phyloP scores from a whole-genome alignment of 2,113 vertebrate genomes.

The Bos taurus region DNA sequence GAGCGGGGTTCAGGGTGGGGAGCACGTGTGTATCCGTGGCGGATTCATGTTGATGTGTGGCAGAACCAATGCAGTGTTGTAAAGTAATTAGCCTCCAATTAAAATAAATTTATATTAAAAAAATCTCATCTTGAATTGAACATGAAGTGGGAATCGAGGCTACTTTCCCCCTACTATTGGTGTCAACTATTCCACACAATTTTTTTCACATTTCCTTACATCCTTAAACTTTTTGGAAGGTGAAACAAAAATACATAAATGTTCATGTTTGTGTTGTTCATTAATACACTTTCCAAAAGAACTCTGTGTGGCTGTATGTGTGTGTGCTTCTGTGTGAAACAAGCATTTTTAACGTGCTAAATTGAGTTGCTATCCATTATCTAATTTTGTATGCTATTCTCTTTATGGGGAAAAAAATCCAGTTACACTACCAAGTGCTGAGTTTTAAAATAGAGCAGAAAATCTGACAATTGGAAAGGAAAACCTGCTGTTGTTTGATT shows the following conservation, averaged over 20 bases:
- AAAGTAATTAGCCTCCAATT: too few relatives aligned
- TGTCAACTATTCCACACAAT: not conserved
- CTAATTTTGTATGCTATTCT: slow-evolving; percentile 6
- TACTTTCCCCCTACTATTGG: not conserved
- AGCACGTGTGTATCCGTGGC: too few relatives aligned
- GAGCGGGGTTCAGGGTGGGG: too few relatives aligned
- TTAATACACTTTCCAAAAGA: not conserved
- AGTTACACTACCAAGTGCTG: not conserved
- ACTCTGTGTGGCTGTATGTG: not conserved
- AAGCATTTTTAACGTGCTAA: slow-evolving; percentile 15
- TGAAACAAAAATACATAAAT: not conserved
- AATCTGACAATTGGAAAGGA: not conserved
- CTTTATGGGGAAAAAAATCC: not conserved
- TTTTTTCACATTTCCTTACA: not conserved
- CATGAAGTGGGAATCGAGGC: not conserved
- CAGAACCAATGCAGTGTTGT: too few relatives aligned
- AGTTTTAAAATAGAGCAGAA: slow-evolving; percentile 47
- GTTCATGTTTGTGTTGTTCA: not conserved
- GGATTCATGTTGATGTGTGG: too few relatives aligned
- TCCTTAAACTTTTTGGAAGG: not conserved
- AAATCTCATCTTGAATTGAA: not conserved
- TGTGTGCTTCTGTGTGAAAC: not conserved
- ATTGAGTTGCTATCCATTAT: not conserved
- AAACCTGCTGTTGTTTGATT: slow-evolving; percentile 26
- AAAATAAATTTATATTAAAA: too few relatives aligned